phyloP scores from a whole-genome alignment of 2,113 vertebrate genomes.

The Lepus timidus region DNA sequence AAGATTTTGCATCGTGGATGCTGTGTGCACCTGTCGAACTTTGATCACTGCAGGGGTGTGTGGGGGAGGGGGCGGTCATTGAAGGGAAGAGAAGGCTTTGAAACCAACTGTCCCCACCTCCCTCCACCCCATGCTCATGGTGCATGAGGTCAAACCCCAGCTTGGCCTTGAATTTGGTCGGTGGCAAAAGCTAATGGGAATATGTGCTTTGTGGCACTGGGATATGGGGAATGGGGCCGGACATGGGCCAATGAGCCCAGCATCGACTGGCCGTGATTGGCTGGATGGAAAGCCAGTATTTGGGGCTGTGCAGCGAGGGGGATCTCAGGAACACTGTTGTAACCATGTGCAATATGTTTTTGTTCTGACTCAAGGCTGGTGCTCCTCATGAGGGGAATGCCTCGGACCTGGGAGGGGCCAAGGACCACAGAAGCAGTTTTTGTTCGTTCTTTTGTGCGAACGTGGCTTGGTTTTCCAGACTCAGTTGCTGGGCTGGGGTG shows the following conservation, averaged over 20 bases:
- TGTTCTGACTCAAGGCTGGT: slow-evolving; percentile 31
- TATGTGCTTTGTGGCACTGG: not conserved
- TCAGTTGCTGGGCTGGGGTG: not conserved
- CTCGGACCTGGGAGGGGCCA: not conserved
- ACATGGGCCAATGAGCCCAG: accelerated
- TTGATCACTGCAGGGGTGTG: not conserved
- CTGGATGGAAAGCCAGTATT: slow-evolving; percentile 63
- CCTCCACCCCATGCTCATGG: not conserved
- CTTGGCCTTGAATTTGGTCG: not conserved
- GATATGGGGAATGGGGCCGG: not conserved
- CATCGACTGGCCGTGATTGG: not conserved
- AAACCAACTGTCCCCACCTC: not conserved
- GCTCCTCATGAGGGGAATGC: not conserved
- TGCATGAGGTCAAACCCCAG: not conserved
- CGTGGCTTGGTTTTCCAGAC: not conserved
- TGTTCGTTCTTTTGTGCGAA: slow-evolving; percentile 25
- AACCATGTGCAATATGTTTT: slow-evolving; percentile 86
- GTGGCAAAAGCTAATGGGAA: not conserved
- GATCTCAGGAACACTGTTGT: slow-evolving; percentile 78
- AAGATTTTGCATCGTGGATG: not conserved
- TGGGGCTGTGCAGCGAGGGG: slow-evolving; percentile 13
- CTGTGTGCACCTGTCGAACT: slow-evolving; percentile 4
- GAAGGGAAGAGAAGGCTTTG: slow-evolving; percentile 11
- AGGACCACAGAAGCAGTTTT: not conserved
- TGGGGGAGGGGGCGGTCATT: not conserved